A percentile compares a stretch with the other conserved stretches of the same genome.
Evolutionary conservation across 1,140 invertebrate genomes (phyloP).

Genomic region (Formica exsecta): DNA sequence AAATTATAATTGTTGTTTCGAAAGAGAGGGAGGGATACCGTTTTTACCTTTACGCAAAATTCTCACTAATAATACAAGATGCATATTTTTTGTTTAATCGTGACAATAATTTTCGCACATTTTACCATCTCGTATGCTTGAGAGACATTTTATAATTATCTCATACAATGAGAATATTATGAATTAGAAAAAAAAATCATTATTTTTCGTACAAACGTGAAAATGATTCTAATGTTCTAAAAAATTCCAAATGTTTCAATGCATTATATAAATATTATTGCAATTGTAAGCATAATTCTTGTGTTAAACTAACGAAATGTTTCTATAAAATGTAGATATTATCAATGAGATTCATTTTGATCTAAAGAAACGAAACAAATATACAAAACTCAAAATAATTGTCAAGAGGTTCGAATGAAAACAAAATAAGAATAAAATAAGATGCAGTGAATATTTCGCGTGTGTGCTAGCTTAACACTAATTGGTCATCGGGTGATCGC

Average conservation of each 20-base stretch:
- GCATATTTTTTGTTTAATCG: slow-evolving; percentile 47
- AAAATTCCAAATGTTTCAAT: background rate
- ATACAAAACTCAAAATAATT: slow-evolving; percentile 2
- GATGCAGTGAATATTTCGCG: slow-evolving; percentile 61
- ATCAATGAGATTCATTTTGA: background rate
- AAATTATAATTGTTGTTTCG: slow-evolving; percentile 51
- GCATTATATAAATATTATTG: background rate
- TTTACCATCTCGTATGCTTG: slow-evolving; percentile 24
- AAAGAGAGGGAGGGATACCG: slow-evolving; percentile 8
- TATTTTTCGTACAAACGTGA: background rate
- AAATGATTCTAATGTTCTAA: background rate
- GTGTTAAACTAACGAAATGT: background rate
- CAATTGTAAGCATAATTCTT: slow-evolving; percentile 10
- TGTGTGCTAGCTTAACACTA: slow-evolving; percentile 72
- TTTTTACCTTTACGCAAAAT: slow-evolving; percentile 50
- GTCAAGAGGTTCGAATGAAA: slow-evolving; percentile 27
- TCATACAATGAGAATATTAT: background rate
- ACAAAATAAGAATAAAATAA: background rate
- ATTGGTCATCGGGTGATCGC: slow-evolving; percentile 71
- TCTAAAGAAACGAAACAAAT: background rate
- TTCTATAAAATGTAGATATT: background rate
- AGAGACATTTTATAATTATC: background rate
- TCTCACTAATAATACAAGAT: slow-evolving; percentile 57
- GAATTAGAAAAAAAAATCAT: background rate
- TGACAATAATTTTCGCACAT: slow-evolving; percentile 50